A percentile compares a stretch with the other conserved stretches of the same genome.
phyloP scores from a whole-genome alignment of 2,888 invertebrate genomes.

The Nephrocerus scutellatus region DNA sequence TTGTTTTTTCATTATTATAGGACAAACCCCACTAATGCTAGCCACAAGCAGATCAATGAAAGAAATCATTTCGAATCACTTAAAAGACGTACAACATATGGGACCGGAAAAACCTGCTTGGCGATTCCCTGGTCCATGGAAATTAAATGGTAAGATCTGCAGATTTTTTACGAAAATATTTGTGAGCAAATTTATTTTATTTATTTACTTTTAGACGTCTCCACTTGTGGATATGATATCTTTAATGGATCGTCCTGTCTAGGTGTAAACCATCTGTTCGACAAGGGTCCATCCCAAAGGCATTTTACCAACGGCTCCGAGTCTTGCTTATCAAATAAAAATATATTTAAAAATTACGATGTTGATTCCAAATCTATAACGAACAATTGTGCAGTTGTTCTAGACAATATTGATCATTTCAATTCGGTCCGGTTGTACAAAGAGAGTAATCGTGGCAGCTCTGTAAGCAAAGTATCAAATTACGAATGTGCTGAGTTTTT shows the following conservation, averaged over 20 bases:
- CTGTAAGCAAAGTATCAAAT: no score
- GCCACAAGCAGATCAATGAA: constrained; percentile 44
- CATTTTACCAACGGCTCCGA: no score
- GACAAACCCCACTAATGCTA: constrained; percentile 47
- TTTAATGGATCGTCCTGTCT: constrained; percentile 44
- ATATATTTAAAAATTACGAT: no score
- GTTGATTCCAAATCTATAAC: constrained; percentile 33
- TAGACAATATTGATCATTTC: constrained; percentile 27
- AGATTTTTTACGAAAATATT: no score
- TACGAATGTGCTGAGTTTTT: constrained; percentile 26
- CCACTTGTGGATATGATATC: constrained; percentile 43
- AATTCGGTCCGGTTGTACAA: constrained; percentile 25
- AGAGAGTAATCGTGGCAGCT: constrained; percentile 21
- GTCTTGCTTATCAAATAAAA: no score
- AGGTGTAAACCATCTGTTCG: no score
- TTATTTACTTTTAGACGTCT: constrained; percentile 49
- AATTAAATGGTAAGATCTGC: constrained; percentile 40
- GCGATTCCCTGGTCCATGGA: constrained; percentile 48
- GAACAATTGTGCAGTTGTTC: constrained; percentile 29
- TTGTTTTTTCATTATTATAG: no score
- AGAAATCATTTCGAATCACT: constrained; percentile 40
- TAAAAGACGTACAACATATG: constrained; percentile 43
- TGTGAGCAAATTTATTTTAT: background rate
- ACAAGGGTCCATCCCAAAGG: no score
- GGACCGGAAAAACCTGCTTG: constrained; percentile 38